These are phyloP conservation scores for Pentalonia nigronervosa DNA, from an alignment of 1,140 invertebrate species.

Conservation along the genomic window DNA sequence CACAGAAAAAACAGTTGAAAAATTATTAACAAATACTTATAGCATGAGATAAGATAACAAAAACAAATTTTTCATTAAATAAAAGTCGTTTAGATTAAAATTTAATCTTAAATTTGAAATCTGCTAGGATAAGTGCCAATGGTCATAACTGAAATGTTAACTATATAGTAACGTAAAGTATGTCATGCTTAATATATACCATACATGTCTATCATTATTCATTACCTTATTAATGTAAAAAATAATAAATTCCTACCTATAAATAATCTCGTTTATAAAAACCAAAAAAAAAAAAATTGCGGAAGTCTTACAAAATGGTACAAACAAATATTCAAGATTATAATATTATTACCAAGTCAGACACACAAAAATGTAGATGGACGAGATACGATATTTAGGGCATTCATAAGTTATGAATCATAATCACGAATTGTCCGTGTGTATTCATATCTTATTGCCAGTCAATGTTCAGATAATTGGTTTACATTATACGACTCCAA, in stretches of 20 bases:
- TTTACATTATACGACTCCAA: not conserved
- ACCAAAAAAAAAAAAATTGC: not conserved
- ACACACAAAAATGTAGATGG: not conserved
- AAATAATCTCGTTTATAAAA: not conserved
- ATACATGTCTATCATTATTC: too few species aligned
- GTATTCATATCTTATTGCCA: not conserved
- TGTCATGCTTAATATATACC: too few species aligned
- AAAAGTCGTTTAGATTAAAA: too few species aligned
- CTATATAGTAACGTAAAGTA: not conserved
- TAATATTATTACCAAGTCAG: not conserved
- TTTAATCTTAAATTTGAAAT: too few species aligned
- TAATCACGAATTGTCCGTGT: not conserved
- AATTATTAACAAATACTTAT: too few species aligned
- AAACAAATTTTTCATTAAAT: too few species aligned
- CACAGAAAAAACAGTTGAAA: not conserved
- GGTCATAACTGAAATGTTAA: not conserved
- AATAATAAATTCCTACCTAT: not conserved
- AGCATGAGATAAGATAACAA: too few species aligned
- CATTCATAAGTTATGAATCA: not conserved
- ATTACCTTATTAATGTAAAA: too few species aligned
- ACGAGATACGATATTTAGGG: not conserved
- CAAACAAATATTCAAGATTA: not conserved
- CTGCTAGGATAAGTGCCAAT: too few species aligned
- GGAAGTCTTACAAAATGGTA: not conserved
- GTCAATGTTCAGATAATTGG: not conserved